Conservation (phyloP, 2,797 vertebrate genomes). For the Helicolenus hilgendorfi region DNA sequence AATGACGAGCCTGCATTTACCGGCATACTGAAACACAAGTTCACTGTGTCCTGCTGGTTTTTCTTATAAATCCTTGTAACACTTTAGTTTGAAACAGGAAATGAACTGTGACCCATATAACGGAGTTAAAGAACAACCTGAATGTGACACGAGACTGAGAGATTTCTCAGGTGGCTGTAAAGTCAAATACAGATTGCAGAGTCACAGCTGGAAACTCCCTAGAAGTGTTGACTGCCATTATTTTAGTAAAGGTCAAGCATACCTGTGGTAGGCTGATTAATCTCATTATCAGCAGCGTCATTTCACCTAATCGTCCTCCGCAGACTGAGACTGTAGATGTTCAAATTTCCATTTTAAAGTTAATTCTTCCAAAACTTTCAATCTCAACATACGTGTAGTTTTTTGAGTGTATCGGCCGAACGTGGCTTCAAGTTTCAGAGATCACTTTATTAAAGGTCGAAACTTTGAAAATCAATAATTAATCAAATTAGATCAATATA, state of each 20-base stretch:
- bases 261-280: fast-evolving
- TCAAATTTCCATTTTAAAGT: neutral
- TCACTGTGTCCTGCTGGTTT: neutral
- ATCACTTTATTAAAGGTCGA: neutral
- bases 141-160: neutral
- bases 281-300: neutral
- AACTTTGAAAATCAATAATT: neutral
- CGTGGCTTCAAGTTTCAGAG: neutral
- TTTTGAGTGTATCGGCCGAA: neutral
- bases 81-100: neutral
- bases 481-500: no score
- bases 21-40: neutral
- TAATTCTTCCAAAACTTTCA: neutral
- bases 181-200: neutral
- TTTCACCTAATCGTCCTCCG: neutral
- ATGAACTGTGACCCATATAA: neutral
- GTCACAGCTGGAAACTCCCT: neutral
- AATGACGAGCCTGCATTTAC: neutral
- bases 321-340: neutral
- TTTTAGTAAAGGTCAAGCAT: neutral
- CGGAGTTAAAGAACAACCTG: neutral
- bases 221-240: no score
- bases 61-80: neutral
- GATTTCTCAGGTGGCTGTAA: neutral
- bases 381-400: neutral